phyloP scores from a whole-genome alignment of 2,113 vertebrate genomes.

The Chamaea fasciata region DNA sequence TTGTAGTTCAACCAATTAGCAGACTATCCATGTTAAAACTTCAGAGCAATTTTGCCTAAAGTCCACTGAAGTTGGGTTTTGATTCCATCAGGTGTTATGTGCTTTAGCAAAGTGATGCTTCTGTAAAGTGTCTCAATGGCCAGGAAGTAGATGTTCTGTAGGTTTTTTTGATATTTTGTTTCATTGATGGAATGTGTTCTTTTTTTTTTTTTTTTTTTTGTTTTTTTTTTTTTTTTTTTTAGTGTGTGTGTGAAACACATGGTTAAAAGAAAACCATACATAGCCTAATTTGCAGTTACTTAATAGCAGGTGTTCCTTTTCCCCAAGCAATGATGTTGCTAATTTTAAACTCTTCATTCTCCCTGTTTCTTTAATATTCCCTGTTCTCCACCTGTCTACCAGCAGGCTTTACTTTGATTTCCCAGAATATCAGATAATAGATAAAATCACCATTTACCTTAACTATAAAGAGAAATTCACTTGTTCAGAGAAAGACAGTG shows the following conservation, averaged over 20 bases:
- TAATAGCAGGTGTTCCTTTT: neutral
- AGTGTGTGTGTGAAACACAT: neutral
- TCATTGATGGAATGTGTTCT: neutral
- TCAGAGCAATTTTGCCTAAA: neutral
- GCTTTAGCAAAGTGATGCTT: neutral
- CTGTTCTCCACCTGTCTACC: neutral
- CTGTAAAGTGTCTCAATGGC: neutral
- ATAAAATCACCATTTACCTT: neutral
- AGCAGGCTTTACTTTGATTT: neutral
- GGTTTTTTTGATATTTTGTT: neutral
- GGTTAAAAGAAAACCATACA: neutral
- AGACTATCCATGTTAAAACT: neutral
- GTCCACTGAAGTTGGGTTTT: neutral
- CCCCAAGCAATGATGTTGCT: neutral
- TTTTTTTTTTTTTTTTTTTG: neutral
- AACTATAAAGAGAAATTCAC: neutral
- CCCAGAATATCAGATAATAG: neutral
- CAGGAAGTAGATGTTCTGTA: fast-evolving
- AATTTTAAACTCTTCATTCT: neutral
- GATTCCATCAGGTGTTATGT: neutral
- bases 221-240: neutral
- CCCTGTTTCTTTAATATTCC: neutral
- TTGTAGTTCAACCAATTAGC: neutral
- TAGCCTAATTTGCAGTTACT: neutral
- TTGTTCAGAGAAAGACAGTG: neutral